Conservation (phyloP, 53 echinoderm and acorn worm species). For the Zoroaster sp. region DNA sequence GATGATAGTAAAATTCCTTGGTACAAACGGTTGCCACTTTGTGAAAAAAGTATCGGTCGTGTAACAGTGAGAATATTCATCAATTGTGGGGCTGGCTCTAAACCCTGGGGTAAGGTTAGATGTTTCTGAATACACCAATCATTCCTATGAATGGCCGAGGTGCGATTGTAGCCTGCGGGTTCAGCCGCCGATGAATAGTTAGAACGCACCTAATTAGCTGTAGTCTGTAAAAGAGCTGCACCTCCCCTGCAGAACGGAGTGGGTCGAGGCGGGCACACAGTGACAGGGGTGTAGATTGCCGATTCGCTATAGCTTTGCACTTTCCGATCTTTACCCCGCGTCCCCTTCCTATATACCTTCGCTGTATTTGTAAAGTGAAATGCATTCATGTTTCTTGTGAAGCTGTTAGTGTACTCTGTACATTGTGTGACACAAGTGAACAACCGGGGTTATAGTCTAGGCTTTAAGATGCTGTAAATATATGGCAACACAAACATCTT, state of each 20-base stretch:
- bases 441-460: not conserved
- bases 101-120: slow-evolving; percentile 9
- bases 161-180: not conserved
- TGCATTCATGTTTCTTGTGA: not conserved
- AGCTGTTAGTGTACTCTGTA: no score
- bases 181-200: not conserved
- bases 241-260: not conserved
- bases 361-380: not conserved
- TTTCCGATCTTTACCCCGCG: not conserved
- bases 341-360: not conserved
- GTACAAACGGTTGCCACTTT: not conserved
- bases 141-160: slow-evolving; percentile 2
- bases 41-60: slow-evolving; percentile 23
- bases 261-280: not conserved
- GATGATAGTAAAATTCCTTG: not conserved
- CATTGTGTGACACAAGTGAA: not conserved
- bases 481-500: no score
- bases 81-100: slow-evolving; percentile 16
- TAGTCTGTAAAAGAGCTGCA: not conserved
- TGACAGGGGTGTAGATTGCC: not conserved
- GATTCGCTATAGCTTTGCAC: not conserved
- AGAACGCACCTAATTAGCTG: slow-evolving; percentile 48
- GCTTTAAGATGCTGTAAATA: no score
- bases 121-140: slow-evolving; percentile 29
- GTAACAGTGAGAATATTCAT: slow-evolving; percentile 44